A percentile compares a stretch with the other conserved stretches of the same genome.
Evolutionary conservation across 2,797 vertebrate genomes (phyloP).

Genomic region (Sebastes taczanowskii): DNA sequence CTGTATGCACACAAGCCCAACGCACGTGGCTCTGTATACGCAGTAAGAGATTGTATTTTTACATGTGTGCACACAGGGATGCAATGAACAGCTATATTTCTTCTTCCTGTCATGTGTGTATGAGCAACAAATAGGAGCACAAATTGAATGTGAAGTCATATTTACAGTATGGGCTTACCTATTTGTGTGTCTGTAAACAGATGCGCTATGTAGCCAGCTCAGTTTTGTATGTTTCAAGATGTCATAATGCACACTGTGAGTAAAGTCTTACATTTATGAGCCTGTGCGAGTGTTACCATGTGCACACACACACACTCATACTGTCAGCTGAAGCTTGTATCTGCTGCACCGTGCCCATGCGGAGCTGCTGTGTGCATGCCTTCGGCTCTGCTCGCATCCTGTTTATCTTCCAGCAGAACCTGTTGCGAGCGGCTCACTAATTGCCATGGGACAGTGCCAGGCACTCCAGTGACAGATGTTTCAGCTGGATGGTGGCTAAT

Average conservation of each 20-base stretch:
- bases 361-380: constrained; percentile 26
- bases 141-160: background rate
- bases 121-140: background rate
- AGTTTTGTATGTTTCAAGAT: background rate
- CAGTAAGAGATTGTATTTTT: background rate
- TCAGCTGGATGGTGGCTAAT: constrained; percentile 69
- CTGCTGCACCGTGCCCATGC: background rate
- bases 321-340: background rate
- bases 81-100: too few relatives aligned
- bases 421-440: constrained; percentile 73
- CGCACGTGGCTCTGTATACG: background rate
- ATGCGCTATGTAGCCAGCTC: background rate
- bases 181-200: background rate
- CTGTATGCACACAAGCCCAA: background rate
- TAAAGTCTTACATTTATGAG: background rate
- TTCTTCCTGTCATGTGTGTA: background rate
- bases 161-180: background rate
- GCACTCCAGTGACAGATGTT: constrained; percentile 74
- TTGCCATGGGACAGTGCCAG: constrained; percentile 68
- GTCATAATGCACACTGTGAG: background rate
- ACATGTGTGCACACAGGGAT: too few relatives aligned
- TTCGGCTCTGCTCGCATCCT: constrained; percentile 48
- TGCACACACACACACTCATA: background rate
- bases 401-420: constrained; percentile 74
- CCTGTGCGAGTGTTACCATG: background rate